A percentile compares a stretch with the other conserved stretches of the same genome.
Evolutionary conservation across 2,113 vertebrate genomes (phyloP).

Genomic region (Chlamydotis undulata): DNA sequence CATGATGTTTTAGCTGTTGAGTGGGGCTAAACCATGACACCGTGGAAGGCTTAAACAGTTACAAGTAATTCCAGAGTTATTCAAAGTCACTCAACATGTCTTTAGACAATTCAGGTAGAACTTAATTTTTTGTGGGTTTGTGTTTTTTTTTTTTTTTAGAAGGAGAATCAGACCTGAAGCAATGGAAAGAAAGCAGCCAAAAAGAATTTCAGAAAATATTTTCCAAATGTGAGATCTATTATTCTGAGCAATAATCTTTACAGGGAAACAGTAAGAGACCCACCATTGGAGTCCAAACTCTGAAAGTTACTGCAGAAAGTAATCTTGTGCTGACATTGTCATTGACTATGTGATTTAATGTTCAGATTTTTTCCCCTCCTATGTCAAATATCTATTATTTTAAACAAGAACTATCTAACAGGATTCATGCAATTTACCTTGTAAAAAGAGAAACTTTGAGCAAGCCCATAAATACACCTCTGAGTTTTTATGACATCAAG

Average conservation of each 20-base stretch:
- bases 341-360: neutral
- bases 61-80: neutral
- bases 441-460: neutral
- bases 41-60: neutral
- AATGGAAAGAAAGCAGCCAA: neutral
- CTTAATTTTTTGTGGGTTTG: neutral
- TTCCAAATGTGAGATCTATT: neutral
- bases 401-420: neutral
- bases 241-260: neutral
- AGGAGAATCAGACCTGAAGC: neutral
- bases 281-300: neutral
- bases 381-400: neutral
- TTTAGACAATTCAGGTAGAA: neutral
- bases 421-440: neutral
- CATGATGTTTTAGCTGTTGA: no score
- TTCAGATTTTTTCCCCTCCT: rapidly evolving
- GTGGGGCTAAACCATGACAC: no score
- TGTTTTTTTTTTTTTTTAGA: no score
- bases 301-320: neutral
- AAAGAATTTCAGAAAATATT: neutral
- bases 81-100: neutral
- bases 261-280: neutral
- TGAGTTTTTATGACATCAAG: neutral
- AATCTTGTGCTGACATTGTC: neutral
- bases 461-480: neutral